phyloP scores from a whole-genome alignment of 1,140 invertebrate genomes.

The Pseudomyrmex flavicornis region DNA sequence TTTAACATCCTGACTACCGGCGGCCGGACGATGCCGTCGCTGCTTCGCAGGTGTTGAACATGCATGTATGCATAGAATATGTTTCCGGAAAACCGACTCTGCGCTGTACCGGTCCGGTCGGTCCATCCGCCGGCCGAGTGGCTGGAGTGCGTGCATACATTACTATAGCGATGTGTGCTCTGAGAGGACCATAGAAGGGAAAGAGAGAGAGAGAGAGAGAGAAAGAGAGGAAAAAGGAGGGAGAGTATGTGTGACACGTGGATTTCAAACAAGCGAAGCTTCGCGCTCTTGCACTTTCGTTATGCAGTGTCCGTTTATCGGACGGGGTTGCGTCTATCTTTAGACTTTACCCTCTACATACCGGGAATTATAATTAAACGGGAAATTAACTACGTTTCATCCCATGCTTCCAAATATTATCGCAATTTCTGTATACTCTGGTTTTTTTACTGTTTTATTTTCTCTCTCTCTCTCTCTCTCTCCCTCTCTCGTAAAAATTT shows the following conservation, averaged over 20 bases:
- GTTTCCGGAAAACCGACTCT: slow-evolving; percentile 74
- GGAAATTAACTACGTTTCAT: slow-evolving; percentile 38
- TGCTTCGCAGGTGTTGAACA: slow-evolving; percentile 78
- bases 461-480: no score
- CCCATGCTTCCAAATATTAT: slow-evolving; percentile 30
- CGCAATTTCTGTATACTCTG: background rate
- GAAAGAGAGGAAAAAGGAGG: background rate
- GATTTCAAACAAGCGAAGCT: slow-evolving; percentile 57
- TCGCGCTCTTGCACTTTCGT: slow-evolving; percentile 44
- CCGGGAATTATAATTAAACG: slow-evolving; percentile 50
- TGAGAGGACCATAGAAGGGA: no score
- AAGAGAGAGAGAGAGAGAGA: slow-evolving; percentile 15
- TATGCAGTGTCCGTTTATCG: slow-evolving; percentile 50
- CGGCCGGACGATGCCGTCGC: slow-evolving; percentile 64
- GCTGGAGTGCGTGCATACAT: slow-evolving; percentile 72
- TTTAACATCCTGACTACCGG: slow-evolving; percentile 76
- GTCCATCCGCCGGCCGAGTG: slow-evolving; percentile 46
- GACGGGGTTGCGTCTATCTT: slow-evolving; percentile 35
- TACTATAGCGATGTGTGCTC: slow-evolving; percentile 54
- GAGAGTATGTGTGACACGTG: slow-evolving; percentile 26
- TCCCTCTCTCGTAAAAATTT: no score
- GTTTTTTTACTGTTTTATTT: no score
- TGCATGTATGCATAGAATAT: slow-evolving; percentile 82
- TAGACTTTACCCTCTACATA: slow-evolving; percentile 19
- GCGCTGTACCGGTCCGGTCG: slow-evolving; percentile 30